phyloP scores from a whole-genome alignment of 2,888 invertebrate species.

The Julus scanicus region DNA sequence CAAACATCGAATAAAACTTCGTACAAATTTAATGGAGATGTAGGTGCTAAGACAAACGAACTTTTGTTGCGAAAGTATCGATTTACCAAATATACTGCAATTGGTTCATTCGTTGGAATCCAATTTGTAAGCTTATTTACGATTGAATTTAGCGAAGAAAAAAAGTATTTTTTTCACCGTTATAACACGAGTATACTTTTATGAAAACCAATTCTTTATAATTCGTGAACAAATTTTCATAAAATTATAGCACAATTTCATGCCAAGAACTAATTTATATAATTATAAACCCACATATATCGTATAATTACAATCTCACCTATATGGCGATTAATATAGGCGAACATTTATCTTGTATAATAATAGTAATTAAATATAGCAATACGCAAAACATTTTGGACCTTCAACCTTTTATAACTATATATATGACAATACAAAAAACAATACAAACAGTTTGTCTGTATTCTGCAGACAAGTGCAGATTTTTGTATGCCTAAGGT shows the following conservation, averaged over 20 bases:
- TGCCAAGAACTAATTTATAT: not conserved
- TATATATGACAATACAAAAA: not conserved
- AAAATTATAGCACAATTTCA: not conserved
- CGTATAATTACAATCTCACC: not conserved
- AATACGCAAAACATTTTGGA: no score
- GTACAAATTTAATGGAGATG: constrained; percentile 27
- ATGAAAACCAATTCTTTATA: no score
- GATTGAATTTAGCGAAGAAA: not conserved
- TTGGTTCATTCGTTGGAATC: not conserved
- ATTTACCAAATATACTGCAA: not conserved
- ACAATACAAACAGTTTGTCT: no score
- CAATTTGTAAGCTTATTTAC: not conserved
- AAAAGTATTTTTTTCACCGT: not conserved
- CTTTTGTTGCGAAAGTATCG: constrained; percentile 6
- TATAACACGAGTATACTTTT: no score
- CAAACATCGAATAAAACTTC: constrained; percentile 26
- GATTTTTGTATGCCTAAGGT: no score
- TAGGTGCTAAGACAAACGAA: constrained; percentile 2
- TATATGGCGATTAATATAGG: not conserved
- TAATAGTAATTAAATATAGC: not conserved
- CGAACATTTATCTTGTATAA: not conserved
- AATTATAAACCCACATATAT: not conserved
- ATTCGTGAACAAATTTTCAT: no score
- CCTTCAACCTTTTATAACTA: no score
- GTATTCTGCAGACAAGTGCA: no score